Percentiles rank a stretch among this genome's conserved stretches.
Conservation (phyloP, 2,888 invertebrate species). For the Didymodactylos carnosus region DNA sequence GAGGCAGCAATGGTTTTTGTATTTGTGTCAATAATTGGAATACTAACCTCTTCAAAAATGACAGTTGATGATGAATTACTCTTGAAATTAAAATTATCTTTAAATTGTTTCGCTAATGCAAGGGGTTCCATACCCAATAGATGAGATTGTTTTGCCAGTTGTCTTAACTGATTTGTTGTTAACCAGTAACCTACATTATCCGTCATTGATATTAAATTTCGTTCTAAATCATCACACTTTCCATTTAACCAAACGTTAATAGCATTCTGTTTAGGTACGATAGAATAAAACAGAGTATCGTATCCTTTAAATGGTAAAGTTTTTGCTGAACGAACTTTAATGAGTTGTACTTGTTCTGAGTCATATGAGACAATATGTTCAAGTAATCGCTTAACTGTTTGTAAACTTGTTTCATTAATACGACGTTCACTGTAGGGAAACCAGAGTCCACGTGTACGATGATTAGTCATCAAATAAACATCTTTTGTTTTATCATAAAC, state of each 20-base stretch:
- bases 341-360: background rate
- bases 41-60: background rate
- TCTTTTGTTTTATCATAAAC: background rate
- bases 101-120: background rate
- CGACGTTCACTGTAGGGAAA: background rate
- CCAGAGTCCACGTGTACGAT: background rate
- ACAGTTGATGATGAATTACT: background rate
- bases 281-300: background rate
- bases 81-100: background rate
- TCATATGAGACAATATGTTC: background rate
- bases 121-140: background rate
- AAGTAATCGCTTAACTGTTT: background rate
- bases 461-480: background rate
- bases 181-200: background rate
- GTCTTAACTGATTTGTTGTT: background rate
- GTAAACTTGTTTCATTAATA: background rate
- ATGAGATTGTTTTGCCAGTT: background rate
- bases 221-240: background rate
- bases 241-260: background rate
- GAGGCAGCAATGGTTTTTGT: too few relatives aligned
- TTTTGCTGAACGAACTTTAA: background rate
- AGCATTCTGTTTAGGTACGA: background rate
- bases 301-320: background rate
- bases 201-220: background rate
- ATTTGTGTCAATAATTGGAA: background rate